Evolutionary conservation across 2,888 invertebrate species (phyloP).

Genomic region (Branchinecta sandiegonensis): DNA sequence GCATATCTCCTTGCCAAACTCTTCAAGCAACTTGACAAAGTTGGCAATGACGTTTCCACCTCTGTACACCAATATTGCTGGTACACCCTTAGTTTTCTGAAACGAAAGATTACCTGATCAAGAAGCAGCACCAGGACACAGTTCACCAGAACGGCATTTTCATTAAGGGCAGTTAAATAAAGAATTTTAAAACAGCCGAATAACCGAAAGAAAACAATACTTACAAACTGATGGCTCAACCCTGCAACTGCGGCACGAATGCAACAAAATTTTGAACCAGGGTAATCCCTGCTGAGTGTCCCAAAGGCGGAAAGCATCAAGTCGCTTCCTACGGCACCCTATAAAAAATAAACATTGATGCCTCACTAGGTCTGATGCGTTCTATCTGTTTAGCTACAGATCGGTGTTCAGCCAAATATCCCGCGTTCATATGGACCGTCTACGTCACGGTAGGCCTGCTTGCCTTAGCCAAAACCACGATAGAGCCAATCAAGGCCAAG

Average conservation of each 20-base stretch:
- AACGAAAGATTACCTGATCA: not conserved
- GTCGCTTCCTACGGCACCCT: not conserved
- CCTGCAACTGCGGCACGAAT: conserved; percentile 1
- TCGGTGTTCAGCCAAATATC: no score
- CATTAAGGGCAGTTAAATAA: no score
- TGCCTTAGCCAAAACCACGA: no score
- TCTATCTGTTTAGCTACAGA: no score
- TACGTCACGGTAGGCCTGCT: no score
- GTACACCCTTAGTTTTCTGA: conserved; percentile 60
- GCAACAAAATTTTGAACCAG: not conserved
- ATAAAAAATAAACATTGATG: not conserved
- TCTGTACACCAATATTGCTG: conserved; percentile 81
- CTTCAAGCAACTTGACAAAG: conserved; percentile 53
- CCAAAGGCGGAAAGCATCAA: not conserved
- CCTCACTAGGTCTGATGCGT: no score
- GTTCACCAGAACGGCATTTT: no score
- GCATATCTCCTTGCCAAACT: not conserved
- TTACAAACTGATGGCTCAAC: not conserved
- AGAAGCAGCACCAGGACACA: no score
- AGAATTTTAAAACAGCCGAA: not conserved
- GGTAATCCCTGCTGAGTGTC: not conserved
- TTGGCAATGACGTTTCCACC: conserved; percentile 78
- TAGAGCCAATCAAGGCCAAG: no score
- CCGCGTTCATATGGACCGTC: no score
- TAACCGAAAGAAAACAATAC: not conserved